A percentile compares a stretch with the other conserved stretches of the same genome.
These are phyloP conservation scores for Halesus radiatus DNA, from an alignment of 1,140 invertebrate species.

Conservation along the genomic window DNA sequence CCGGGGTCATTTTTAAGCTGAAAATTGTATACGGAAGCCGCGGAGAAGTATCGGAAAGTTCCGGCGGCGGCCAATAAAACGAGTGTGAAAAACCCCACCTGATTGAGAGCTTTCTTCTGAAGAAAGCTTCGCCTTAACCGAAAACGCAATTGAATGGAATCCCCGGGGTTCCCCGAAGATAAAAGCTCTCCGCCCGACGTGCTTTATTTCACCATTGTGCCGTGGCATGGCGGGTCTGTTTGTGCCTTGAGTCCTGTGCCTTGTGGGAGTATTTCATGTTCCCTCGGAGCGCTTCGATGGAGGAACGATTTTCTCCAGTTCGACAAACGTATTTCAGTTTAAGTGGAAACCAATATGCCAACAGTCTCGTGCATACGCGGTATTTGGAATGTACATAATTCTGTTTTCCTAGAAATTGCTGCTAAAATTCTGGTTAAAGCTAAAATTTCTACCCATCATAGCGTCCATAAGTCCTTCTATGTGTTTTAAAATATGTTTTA, in stretches of 20 bases:
- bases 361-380: background rate
- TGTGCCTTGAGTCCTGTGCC: background rate
- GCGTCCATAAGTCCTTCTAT: no score
- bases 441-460: no score
- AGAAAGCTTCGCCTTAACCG: slow-evolving; percentile 15
- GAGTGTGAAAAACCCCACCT: slow-evolving; percentile 5
- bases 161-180: slow-evolving; percentile 26
- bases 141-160: slow-evolving; percentile 32
- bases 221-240: background rate
- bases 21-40: background rate
- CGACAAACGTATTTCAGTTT: no score
- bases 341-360: no score
- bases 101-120: slow-evolving; percentile 29
- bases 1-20: slow-evolving; percentile 7
- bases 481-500: no score
- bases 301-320: no score
- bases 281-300: no score
- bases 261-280: no score
- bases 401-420: no score
- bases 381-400: no score
- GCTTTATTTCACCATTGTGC: slow-evolving; percentile 8
- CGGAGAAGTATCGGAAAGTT: background rate
- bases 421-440: no score
- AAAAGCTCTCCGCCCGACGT: background rate
- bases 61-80: background rate